Evolutionary conservation across 2,888 invertebrate genomes (phyloP).

Genomic region (Heliconius sara): DNA sequence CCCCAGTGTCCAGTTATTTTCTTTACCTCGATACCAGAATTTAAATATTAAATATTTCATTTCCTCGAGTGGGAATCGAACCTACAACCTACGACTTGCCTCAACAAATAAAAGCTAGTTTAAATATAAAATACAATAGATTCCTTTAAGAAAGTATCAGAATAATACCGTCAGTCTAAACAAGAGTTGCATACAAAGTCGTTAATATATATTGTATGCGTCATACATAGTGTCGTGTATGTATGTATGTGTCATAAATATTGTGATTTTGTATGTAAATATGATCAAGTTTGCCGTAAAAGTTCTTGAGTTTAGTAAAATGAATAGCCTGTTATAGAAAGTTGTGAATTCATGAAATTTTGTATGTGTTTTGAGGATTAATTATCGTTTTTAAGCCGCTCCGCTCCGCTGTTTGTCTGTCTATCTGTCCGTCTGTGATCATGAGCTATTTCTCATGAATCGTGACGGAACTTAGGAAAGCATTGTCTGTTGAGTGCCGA

Average conservation of each 20-base stretch:
- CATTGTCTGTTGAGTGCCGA: too few species aligned
- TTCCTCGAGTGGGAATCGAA: too few species aligned
- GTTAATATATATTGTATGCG: conserved; percentile 58
- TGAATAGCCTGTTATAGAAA: not conserved
- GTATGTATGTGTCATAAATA: conserved; percentile 30
- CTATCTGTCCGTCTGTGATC: too few species aligned
- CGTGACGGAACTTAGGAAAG: too few species aligned
- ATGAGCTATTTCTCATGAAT: too few species aligned
- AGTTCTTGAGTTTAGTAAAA: conserved; percentile 1
- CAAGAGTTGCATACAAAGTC: conserved; percentile 55
- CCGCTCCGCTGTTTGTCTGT: too few species aligned
- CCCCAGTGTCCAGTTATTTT: too few species aligned
- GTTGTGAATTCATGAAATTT: not conserved
- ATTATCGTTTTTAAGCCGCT: too few species aligned
- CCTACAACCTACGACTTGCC: too few species aligned
- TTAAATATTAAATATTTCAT: too few species aligned
- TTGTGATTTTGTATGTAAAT: conserved; percentile 34
- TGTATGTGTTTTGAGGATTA: not conserved
- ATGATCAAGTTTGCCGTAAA: not conserved
- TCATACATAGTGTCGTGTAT: conserved; percentile 44
- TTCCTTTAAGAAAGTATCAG: conserved; percentile 39
- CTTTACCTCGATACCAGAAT: too few species aligned
- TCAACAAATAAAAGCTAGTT: not conserved
- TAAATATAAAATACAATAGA: not conserved
- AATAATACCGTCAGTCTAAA: conserved; percentile 49